Percentiles rank a stretch among this genome's conserved stretches.
These are phyloP conservation scores for Oplegnathus fasciatus DNA, from an alignment of 2,113 vertebrate genomes.

Conservation along the genomic window DNA sequence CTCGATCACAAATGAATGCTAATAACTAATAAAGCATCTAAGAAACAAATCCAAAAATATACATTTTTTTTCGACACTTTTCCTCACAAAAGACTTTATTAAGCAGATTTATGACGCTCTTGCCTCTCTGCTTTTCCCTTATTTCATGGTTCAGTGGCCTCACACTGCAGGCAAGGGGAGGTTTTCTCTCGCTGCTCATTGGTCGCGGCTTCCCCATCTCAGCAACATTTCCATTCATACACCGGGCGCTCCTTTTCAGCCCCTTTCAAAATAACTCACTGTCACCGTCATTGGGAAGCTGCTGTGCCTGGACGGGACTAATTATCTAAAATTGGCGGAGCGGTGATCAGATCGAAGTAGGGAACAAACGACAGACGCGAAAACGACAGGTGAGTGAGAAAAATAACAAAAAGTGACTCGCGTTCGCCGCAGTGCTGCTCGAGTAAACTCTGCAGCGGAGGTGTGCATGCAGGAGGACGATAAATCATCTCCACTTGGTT, in stretches of 20 bases:
- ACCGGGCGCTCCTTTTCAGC: constrained; percentile 73
- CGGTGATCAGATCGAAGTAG: constrained; percentile 57
- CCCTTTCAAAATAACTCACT: constrained; percentile 81
- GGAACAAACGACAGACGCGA: constrained; percentile 45
- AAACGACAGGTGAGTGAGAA: constrained; percentile 81
- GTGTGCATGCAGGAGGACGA: constrained; percentile 10
- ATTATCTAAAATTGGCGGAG: constrained; percentile 72
- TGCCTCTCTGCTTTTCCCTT: constrained; percentile 75
- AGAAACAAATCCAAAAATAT: neutral
- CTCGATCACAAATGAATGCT: neutral
- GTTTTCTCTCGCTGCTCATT: constrained; percentile 83
- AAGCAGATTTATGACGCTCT: constrained; percentile 76
- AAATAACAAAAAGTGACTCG: neutral
- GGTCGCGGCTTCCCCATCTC: constrained; percentile 75
- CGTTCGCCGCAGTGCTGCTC: neutral
- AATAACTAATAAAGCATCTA: neutral
- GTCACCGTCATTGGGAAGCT: constrained; percentile 76
- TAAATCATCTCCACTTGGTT: constrained; percentile 25
- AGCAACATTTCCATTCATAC: constrained; percentile 83
- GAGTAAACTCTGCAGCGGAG: constrained; percentile 6
- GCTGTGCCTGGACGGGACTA: constrained; percentile 76
- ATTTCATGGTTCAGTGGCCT: constrained; percentile 85
- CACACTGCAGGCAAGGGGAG: constrained; percentile 77
- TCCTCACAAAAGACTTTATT: neutral
- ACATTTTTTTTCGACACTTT: constrained; percentile 2